phyloP scores from a whole-genome alignment of 1,140 invertebrate genomes.

The Brachionus rubens region DNA sequence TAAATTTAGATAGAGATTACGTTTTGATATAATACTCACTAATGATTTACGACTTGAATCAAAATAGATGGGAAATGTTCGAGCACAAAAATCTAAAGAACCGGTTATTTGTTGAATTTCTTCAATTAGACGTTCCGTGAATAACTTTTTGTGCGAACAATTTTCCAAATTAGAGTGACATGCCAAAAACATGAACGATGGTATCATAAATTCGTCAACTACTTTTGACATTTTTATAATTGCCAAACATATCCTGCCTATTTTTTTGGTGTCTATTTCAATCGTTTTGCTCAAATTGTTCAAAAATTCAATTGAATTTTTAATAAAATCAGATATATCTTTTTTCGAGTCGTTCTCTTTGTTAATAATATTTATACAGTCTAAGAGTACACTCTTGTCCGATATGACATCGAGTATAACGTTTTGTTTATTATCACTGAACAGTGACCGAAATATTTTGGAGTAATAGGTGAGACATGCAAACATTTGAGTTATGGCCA shows the following conservation, averaged over 20 bases:
- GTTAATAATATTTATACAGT: slow-evolving; percentile 17
- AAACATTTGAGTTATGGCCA: slow-evolving; percentile 2
- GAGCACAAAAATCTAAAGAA: too few relatives aligned
- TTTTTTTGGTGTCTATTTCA: not conserved
- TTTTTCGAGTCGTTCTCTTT: not conserved
- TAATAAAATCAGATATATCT: not conserved
- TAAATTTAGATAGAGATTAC: not conserved
- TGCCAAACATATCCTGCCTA: not conserved
- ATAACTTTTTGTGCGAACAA: too few relatives aligned
- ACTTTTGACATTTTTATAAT: not conserved
- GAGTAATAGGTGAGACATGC: not conserved
- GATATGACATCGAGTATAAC: not conserved
- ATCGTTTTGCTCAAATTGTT: not conserved
- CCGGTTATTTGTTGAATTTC: not conserved
- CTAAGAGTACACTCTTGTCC: not conserved
- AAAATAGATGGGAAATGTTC: slow-evolving; percentile 17
- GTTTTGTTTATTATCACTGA: not conserved
- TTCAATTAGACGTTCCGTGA: not conserved
- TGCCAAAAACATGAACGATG: not conserved
- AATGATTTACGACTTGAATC: not conserved
- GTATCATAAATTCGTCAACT: not conserved
- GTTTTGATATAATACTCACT: not conserved
- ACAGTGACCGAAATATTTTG: not conserved
- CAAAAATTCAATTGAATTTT: not conserved
- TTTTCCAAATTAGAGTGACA: too few relatives aligned